These are phyloP conservation scores for Zosterops pallidus DNA, from an alignment of 2,113 vertebrate genomes.

Conservation along the genomic window DNA sequence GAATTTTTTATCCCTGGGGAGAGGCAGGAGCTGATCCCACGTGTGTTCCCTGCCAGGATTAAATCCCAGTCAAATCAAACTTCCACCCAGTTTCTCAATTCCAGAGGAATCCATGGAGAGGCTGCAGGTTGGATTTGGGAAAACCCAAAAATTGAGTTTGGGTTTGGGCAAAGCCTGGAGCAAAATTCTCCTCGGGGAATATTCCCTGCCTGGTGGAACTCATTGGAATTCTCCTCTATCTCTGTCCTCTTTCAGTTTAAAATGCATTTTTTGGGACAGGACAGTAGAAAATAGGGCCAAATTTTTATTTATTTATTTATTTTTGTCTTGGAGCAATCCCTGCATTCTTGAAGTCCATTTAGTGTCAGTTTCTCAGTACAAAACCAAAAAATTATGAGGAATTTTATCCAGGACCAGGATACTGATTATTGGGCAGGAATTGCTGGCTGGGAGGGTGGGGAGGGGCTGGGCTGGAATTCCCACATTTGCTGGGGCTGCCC, in stretches of 20 bases:
- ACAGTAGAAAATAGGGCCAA: no score
- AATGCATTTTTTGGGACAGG: no score
- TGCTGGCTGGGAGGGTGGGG: accelerated
- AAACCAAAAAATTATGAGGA: no score
- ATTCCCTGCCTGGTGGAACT: background rate
- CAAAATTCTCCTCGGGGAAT: background rate
- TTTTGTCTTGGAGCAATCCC: no score
- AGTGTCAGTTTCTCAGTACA: no score
- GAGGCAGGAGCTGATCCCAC: background rate
- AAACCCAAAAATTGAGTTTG: background rate
- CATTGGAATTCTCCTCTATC: background rate
- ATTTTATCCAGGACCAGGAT: no score
- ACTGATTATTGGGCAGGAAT: background rate
- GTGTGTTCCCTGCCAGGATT: background rate
- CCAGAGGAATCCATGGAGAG: background rate
- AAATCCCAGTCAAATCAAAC: background rate
- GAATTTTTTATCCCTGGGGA: background rate
- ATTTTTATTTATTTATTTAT: no score
- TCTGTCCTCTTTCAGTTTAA: no score
- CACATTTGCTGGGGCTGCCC: no score
- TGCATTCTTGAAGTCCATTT: no score
- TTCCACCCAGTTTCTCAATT: background rate
- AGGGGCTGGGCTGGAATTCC: background rate
- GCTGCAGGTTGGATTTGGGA: background rate
- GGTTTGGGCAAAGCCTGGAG: background rate